Percentiles rank a stretch among this genome's conserved stretches.
Conservation (phyloP, 1,140 invertebrate genomes). For the Tetraneura akinire region DNA sequence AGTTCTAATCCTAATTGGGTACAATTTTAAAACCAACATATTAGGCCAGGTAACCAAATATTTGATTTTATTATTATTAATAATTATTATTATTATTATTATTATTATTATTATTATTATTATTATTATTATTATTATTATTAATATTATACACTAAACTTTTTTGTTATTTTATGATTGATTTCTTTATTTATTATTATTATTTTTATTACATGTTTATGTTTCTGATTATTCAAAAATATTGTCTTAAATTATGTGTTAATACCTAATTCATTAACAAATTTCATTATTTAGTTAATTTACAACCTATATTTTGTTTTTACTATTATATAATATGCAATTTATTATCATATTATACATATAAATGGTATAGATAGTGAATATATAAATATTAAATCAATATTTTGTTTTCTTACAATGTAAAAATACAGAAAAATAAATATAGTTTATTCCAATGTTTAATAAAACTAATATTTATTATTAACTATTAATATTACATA, state of each 20-base stretch:
- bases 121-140: not conserved
- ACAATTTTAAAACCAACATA: conserved; percentile 54
- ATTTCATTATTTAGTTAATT: conserved; percentile 17
- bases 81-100: conserved; percentile 1
- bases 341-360: not conserved
- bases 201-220: not conserved
- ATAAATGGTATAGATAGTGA: conserved; percentile 5
- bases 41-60: conserved; percentile 27
- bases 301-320: conserved; percentile 34
- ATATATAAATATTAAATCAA: not conserved
- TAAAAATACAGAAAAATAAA: not conserved
- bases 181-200: conserved; percentile 28
- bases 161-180: conserved; percentile 37
- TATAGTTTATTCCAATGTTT: not conserved
- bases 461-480: conserved; percentile 1
- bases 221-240: conserved; percentile 22
- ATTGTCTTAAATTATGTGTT: conserved; percentile 29
- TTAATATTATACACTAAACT: too few relatives aligned
- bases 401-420: not conserved
- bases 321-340: conserved; percentile 3
- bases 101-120: conserved; percentile 29
- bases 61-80: not conserved
- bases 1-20: conserved; percentile 55
- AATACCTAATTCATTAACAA: conserved; percentile 6
- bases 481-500: conserved; percentile 20